These are phyloP conservation scores for Eretmocerus hayati DNA, from an alignment of 2,888 invertebrate species.

Conservation along the genomic window DNA sequence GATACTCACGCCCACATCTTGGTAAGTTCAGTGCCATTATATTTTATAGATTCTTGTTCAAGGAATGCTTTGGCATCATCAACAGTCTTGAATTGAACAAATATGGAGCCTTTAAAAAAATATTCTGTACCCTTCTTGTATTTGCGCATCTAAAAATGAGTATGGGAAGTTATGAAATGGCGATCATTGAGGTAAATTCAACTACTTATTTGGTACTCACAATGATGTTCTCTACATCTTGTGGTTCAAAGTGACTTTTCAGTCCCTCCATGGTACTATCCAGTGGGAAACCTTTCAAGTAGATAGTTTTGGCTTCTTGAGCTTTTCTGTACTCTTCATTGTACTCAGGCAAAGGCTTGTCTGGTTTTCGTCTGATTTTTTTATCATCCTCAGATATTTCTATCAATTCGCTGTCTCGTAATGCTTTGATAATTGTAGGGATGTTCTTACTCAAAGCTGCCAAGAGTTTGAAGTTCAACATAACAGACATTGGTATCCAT, in stretches of 20 bases:
- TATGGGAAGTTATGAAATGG: not conserved
- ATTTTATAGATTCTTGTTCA: slow-evolving; percentile 61
- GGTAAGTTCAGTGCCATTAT: slow-evolving; percentile 57
- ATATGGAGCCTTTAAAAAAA: slow-evolving; percentile 87
- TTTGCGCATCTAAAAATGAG: slow-evolving; percentile 46
- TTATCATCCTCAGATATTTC: slow-evolving; percentile 61
- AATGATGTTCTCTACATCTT: slow-evolving; percentile 51
- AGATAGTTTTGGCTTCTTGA: slow-evolving; percentile 68
- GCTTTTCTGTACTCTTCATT: slow-evolving; percentile 77
- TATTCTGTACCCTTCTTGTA: slow-evolving; percentile 59
- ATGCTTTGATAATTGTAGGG: slow-evolving; percentile 64
- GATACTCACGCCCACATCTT: slow-evolving; percentile 61
- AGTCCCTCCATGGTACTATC: slow-evolving; percentile 62
- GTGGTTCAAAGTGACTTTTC: slow-evolving; percentile 64
- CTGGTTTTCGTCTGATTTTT: slow-evolving; percentile 68
- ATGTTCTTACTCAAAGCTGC: slow-evolving; percentile 62
- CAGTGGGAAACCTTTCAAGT: slow-evolving; percentile 80
- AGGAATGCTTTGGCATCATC: slow-evolving; percentile 78
- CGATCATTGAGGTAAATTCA: not conserved
- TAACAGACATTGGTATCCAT: slow-evolving; percentile 79
- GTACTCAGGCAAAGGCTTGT: slow-evolving; percentile 73
- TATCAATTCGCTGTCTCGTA: slow-evolving; percentile 61
- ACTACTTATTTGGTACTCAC: slow-evolving; percentile 32
- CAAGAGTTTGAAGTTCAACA: slow-evolving; percentile 85
- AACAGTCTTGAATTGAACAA: slow-evolving; percentile 73